phyloP scores from a whole-genome alignment of 2,113 vertebrate genomes.

The Corapipo altera region DNA sequence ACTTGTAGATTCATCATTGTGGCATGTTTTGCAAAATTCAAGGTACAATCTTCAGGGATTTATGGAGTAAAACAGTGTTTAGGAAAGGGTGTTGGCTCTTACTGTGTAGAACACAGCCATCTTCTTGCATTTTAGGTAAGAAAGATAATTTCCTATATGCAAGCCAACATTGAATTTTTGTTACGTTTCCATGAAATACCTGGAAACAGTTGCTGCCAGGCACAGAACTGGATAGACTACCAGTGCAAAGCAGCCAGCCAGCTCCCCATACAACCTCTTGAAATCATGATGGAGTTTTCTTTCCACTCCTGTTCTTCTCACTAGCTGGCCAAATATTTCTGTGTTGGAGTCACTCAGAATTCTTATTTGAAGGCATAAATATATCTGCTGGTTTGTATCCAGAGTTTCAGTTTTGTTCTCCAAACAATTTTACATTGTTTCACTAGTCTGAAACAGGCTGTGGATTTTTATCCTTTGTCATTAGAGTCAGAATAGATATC shows the following conservation, averaged over 20 bases:
- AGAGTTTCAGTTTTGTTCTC: not conserved
- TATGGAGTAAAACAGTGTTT: not conserved
- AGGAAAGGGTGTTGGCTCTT: not conserved
- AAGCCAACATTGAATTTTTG: not conserved
- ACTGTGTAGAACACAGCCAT: not conserved
- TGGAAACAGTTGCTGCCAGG: not conserved
- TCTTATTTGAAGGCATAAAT: not conserved
- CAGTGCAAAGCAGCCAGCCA: not conserved
- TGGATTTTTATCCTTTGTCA: not conserved
- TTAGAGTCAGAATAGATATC: not conserved
- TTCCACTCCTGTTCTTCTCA: not conserved
- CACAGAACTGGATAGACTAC: not conserved
- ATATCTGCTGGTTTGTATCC: not conserved
- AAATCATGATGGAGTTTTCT: not conserved
- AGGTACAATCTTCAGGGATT: not conserved
- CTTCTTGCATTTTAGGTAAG: not conserved
- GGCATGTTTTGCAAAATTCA: not conserved
- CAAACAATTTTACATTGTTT: conserved; percentile 6
- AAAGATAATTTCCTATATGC: not conserved
- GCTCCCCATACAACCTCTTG: not conserved
- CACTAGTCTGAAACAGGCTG: not conserved
- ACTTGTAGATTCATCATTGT: not conserved
- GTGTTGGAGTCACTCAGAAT: not conserved
- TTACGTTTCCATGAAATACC: not conserved
- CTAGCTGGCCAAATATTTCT: conserved; percentile 1